phyloP scores from a whole-genome alignment of 2,797 vertebrate species.

The Diplodus sargus region DNA sequence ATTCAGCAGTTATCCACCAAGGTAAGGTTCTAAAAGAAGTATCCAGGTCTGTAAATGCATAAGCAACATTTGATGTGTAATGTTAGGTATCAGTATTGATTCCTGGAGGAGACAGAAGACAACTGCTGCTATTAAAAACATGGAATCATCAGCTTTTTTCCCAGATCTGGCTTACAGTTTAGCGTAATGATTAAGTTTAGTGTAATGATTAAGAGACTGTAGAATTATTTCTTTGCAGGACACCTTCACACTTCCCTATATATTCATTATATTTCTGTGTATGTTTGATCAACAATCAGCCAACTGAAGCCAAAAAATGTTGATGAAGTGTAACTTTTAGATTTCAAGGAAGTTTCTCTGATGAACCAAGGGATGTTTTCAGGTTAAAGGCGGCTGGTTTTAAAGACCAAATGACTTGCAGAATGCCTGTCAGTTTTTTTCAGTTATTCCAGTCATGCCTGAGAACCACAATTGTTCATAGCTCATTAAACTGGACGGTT shows the following conservation, averaged over 20 bases:
- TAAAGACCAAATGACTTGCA: background rate
- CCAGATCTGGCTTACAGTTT: slow-evolving; percentile 49
- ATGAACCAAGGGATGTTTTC: slow-evolving; percentile 53
- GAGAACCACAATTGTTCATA: too few species aligned
- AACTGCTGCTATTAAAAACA: background rate
- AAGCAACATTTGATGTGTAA: background rate
- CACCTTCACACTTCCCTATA: slow-evolving; percentile 23
- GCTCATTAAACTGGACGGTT: too few species aligned
- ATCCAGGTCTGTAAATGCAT: background rate
- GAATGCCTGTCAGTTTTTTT: background rate
- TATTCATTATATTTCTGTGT: background rate
- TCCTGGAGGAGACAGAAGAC: background rate
- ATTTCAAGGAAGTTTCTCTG: background rate
- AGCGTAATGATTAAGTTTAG: background rate
- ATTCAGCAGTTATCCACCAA: background rate
- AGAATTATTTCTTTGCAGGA: slow-evolving; percentile 47
- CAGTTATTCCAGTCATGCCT: too few species aligned
- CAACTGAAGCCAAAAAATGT: slow-evolving; percentile 5
- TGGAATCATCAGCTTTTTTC: slow-evolving; percentile 29
- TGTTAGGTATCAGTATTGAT: background rate
- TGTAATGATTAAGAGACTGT: background rate
- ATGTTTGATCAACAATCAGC: background rate
- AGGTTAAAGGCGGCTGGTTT: slow-evolving; percentile 16
- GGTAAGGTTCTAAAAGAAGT: background rate
- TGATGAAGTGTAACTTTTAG: background rate